Percentiles rank a stretch among this genome's conserved stretches.
phyloP scores from a whole-genome alignment of 2,797 vertebrate species.

The Megaceryle alcyon region DNA sequence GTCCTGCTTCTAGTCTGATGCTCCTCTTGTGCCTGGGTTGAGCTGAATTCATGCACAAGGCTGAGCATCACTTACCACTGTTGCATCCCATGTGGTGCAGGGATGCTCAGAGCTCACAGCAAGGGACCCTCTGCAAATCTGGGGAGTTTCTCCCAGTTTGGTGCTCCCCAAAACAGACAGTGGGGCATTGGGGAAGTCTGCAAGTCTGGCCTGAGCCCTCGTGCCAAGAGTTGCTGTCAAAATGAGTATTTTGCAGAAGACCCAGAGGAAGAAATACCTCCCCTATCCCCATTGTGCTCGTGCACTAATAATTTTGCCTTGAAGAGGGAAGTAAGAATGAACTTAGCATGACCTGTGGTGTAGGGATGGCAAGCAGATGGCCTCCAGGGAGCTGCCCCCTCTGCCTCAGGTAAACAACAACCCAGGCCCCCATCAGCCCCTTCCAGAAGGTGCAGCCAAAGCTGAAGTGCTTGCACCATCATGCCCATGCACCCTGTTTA shows the following conservation, averaged over 20 bases:
- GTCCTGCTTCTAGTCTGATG: fast-evolving
- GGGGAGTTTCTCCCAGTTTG: neutral
- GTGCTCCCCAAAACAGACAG: neutral
- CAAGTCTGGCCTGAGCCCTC: neutral
- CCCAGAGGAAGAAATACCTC: neutral
- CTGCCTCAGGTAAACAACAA: fast-evolving
- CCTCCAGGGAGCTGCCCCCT: neutral
- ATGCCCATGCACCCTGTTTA: neutral
- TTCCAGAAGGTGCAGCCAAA: fast-evolving
- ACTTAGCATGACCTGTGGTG: fast-evolving
- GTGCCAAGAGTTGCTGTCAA: neutral
- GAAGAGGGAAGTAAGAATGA: neutral
- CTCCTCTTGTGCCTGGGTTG: neutral
- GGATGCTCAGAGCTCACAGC: neutral
- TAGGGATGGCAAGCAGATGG: neutral
- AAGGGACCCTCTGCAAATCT: neutral
- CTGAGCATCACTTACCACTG: neutral
- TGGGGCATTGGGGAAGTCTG: neutral
- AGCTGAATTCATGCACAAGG: fast-evolving
- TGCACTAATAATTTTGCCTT: neutral
- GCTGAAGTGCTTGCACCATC: neutral
- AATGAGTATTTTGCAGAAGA: neutral
- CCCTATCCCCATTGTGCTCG: neutral
- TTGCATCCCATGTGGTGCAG: fast-evolving
- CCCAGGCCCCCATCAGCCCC: neutral